Percentiles rank a stretch among this genome's conserved stretches.
phyloP scores from a whole-genome alignment of 2,888 invertebrate species.

The Quadroppia sp. region DNA sequence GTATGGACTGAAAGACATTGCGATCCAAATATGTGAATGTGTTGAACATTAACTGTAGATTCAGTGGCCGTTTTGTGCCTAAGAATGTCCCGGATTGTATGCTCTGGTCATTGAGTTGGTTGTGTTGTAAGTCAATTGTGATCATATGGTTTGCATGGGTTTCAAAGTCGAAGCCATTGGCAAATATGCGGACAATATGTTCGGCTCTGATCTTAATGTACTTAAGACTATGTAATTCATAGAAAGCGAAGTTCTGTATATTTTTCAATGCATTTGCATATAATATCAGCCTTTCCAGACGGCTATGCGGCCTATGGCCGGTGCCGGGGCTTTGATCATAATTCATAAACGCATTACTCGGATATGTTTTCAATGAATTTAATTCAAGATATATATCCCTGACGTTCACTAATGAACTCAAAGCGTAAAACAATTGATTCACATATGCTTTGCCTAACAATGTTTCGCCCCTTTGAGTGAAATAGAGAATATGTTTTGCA shows the following conservation, averaged over 20 bases:
- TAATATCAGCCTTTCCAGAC: conserved; percentile 20
- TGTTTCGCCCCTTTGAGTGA: conserved; percentile 30
- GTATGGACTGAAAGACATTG: conserved; percentile 19
- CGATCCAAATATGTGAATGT: conserved; percentile 18
- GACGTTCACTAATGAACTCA: conserved; percentile 36
- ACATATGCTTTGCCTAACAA: conserved; percentile 8
- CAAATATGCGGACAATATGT: neutral
- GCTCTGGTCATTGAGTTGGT: conserved; percentile 31
- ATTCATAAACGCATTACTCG: neutral
- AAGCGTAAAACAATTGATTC: conserved; percentile 35
- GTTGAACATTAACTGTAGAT: conserved; percentile 28
- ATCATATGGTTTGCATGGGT: conserved; percentile 26
- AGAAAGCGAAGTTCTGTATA: conserved; percentile 38
- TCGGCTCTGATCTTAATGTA: neutral
- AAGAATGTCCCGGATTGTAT: conserved; percentile 35
- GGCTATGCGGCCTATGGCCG: too few relatives aligned
- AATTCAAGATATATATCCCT: conserved; percentile 34
- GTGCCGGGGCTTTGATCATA: too few relatives aligned
- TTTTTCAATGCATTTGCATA: neutral
- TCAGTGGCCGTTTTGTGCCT: conserved; percentile 28
- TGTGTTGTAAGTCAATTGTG: conserved; percentile 30
- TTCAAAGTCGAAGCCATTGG: conserved; percentile 39
- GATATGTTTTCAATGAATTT: neutral
- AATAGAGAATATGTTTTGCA: neutral
- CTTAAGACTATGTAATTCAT: conserved; percentile 24